Conservation (phyloP, 1,140 invertebrate genomes). For the Pseudobourletiella spinata region DNA sequence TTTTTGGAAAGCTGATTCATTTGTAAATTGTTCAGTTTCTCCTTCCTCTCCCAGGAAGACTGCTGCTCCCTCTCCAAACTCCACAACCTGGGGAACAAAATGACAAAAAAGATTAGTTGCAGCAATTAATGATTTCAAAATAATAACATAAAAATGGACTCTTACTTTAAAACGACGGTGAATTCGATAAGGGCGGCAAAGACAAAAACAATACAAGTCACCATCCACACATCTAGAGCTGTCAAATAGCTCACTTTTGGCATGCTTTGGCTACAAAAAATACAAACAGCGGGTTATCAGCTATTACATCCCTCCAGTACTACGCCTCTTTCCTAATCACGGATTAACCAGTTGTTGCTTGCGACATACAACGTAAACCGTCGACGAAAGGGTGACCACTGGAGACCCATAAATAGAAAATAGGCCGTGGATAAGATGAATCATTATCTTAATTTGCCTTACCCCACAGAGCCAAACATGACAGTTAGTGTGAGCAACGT, state of each 20-base stretch:
- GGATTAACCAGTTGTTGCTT: no score
- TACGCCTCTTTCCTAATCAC: no score
- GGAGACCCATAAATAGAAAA: no score
- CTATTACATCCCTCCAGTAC: no score
- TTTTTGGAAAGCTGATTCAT: no score
- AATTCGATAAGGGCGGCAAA: constrained; percentile 62
- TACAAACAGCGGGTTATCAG: no score
- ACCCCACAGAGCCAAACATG: constrained; percentile 56
- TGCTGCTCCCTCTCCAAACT: constrained; percentile 16
- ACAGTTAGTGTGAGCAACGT: constrained; percentile 52
- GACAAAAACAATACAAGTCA: constrained; percentile 60
- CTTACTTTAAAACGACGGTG: constrained; percentile 50
- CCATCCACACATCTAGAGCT: constrained; percentile 62
- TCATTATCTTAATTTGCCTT: constrained; percentile 36
- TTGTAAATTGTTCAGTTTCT: no score
- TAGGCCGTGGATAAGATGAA: no score
- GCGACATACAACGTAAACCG: no score
- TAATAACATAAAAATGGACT: background rate
- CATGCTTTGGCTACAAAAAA: constrained; percentile 48
- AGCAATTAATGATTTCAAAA: background rate
- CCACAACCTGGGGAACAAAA: constrained; percentile 13
- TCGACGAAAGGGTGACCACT: no score
- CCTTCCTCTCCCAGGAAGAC: no score
- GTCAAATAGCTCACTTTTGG: constrained; percentile 54
- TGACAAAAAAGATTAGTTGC: no score